These are phyloP conservation scores for Bombus confusus DNA, from an alignment of 1,140 invertebrate species.

Conservation along the genomic window DNA sequence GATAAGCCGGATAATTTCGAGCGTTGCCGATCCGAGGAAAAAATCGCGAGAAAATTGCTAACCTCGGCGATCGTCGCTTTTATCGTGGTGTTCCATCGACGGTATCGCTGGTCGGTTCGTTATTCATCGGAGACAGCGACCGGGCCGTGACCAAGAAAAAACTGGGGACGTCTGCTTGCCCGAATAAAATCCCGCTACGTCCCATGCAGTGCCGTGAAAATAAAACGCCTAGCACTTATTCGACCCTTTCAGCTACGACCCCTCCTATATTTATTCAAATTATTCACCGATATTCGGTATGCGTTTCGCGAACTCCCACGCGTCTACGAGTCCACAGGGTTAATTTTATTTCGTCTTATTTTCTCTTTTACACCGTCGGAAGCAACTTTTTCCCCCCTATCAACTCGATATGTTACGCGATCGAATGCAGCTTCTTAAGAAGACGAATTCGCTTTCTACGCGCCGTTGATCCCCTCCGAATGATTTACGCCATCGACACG, in stretches of 20 bases:
- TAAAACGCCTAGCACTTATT: not conserved
- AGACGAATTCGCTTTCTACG: not conserved
- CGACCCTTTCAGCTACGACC: not conserved
- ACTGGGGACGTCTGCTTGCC: too few relatives aligned
- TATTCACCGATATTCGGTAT: not conserved
- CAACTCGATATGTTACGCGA: too few relatives aligned
- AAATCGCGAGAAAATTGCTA: constrained; percentile 26
- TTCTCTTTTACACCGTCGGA: not conserved
- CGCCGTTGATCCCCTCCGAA: not conserved
- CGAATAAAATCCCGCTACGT: not conserved
- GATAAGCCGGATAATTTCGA: constrained; percentile 33
- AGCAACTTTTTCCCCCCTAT: not conserved
- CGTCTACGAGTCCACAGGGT: not conserved
- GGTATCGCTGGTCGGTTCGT: too few relatives aligned
- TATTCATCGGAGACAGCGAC: not conserved
- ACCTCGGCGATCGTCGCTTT: not conserved
- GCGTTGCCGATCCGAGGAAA: not conserved
- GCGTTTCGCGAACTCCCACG: fast-evolving
- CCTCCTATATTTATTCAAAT: not conserved
- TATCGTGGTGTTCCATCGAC: constrained; percentile 9
- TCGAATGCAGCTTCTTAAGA: too few relatives aligned
- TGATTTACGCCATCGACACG: constrained; percentile 31
- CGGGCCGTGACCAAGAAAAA: not conserved
- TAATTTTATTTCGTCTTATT: too few relatives aligned
- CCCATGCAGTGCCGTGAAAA: too few relatives aligned